Evolutionary conservation across 1,140 invertebrate genomes (phyloP), one percentile per base, ranked within the genome.

Genomic region (Hypothenemus hampei): DNA sequence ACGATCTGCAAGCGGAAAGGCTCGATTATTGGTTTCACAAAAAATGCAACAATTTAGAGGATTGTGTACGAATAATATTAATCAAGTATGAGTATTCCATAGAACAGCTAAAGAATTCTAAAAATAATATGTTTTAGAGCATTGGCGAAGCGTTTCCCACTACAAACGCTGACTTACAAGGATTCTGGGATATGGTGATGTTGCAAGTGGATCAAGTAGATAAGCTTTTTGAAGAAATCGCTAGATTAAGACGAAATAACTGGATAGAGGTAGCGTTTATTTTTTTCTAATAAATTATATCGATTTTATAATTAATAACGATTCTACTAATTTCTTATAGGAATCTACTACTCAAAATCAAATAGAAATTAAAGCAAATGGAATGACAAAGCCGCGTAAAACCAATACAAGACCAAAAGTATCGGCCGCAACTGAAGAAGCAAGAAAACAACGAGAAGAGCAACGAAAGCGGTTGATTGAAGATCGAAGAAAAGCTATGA

Each of bases 121-220:
- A 31, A 31, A 31, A 2, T 31, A 31, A 2, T 13, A 31, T n/a
- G n/a, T 52, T 54, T 20, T 81, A 86, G 67, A 73, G 79, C 11
- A 78, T 77, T 37, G 84, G 83, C 41, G 91, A 93, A 67, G 83
- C 83, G 56, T 93, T 93, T 70, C 87, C 87, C 26, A 94, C 92
- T 2, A 94, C 90, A 3, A 76, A 81, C 63, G 84, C 89, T 63
- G 94, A 97, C 72, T 76, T 97, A 46, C 89, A 88, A 63, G 94
- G 94, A 13, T 97, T 97, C 74, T 97, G 93, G 93, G 94, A 97
- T 72, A 94, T 97, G 91, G 90, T 97, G 5, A 83, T 84, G 70
- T 78, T 97, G 36, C 94, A 97, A 73, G 83, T 93, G 5, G 81
- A 84, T 23, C 85, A 91, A 72, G 78, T 93, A 13, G 81, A 92